Evolutionary conservation across 2,113 vertebrate species (phyloP).

Genomic region (Malurus cyaneus): DNA sequence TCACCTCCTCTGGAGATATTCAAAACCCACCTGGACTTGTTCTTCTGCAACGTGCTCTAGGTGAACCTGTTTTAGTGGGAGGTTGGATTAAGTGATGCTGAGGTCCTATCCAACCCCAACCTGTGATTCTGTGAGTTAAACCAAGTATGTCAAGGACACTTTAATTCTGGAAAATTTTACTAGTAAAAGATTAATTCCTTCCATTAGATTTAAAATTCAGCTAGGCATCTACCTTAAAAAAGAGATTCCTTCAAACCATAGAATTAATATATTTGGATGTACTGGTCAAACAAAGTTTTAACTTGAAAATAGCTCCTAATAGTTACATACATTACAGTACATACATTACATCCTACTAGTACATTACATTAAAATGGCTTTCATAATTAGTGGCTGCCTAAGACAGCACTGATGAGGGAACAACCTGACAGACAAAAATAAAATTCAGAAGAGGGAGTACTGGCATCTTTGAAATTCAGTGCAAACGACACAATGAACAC

Average conservation of each 20-base stretch:
- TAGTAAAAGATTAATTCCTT: not conserved
- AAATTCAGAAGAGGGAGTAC: not conserved
- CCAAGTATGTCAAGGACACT: not conserved
- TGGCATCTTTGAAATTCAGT: constrained; percentile 6
- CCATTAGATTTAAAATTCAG: not conserved
- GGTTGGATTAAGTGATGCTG: not conserved
- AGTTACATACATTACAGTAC: not conserved
- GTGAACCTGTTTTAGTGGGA: not conserved
- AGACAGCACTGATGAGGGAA: constrained; percentile 4
- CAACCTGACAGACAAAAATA: not conserved
- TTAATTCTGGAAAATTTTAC: not conserved
- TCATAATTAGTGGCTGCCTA: not conserved
- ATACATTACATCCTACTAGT: no score
- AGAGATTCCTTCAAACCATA: not conserved
- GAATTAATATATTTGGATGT: not conserved
- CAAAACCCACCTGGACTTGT: rapidly evolving
- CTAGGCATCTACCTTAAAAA: not conserved
- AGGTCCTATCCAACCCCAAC: not conserved
- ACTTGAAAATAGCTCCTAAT: not conserved
- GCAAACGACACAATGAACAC: not conserved
- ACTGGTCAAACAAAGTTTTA: not conserved
- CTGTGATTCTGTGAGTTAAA: not conserved
- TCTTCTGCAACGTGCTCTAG: not conserved
- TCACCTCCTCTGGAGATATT: not conserved
- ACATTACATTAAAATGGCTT: not conserved